These are phyloP conservation scores for Darevskia nairensis DNA, from an alignment of 2,797 vertebrate species.

Conservation along the genomic window DNA sequence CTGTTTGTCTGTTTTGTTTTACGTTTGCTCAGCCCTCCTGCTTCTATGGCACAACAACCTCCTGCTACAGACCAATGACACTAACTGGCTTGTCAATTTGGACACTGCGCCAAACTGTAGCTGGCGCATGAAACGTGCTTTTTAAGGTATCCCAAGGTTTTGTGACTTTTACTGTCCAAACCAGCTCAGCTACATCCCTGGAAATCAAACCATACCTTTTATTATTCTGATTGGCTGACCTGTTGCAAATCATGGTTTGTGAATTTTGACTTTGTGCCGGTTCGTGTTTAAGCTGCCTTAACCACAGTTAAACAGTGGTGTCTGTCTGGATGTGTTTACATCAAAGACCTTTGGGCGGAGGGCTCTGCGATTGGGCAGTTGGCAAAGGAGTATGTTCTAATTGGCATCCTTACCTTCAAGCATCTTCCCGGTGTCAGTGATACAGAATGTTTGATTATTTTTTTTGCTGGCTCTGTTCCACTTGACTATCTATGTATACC, in stretches of 20 bases:
- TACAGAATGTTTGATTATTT: not conserved
- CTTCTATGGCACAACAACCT: no score
- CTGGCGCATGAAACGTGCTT: no score
- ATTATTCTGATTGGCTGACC: not conserved
- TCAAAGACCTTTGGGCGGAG: not conserved
- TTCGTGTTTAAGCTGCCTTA: not conserved
- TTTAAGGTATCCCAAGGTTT: no score
- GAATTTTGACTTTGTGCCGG: no score
- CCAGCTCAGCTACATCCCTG: not conserved
- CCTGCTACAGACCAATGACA: no score
- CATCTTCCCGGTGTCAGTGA: no score
- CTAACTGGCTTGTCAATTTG: no score
- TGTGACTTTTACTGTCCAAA: not conserved
- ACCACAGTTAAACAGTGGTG: not conserved
- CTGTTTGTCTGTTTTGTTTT: no score
- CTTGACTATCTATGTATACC: slow-evolving; percentile 31
- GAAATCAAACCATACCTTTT: not conserved
- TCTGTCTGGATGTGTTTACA: no score
- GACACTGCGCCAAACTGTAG: no score
- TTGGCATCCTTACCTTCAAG: slow-evolving; percentile 4
- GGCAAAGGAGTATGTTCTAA: slow-evolving; percentile 6
- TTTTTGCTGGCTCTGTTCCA: not conserved
- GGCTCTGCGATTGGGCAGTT: slow-evolving; percentile 33
- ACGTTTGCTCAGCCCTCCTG: no score
- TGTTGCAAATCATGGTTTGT: no score